phyloP scores from a whole-genome alignment of 2,888 invertebrate genomes.

The Caenorhabditis sp. region DNA sequence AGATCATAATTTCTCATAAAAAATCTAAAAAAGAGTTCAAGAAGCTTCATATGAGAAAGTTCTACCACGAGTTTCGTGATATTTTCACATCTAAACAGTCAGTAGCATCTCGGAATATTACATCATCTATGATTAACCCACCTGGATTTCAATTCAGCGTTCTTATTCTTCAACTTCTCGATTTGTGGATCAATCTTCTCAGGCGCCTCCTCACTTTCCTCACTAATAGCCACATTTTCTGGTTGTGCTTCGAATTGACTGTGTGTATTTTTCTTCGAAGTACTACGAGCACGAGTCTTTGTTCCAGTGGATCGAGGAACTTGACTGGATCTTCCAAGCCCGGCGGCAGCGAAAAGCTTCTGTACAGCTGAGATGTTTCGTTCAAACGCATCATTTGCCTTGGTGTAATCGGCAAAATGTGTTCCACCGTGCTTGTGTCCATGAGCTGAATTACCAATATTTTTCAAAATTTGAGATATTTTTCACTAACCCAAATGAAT shows the following conservation, averaged over 20 bases:
- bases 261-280: constrained; percentile 41
- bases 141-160: constrained; percentile 37
- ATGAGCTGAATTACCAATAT: constrained; percentile 33
- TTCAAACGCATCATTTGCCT: constrained; percentile 53
- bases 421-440: constrained; percentile 52
- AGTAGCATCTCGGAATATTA: too few species aligned
- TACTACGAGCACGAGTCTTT: constrained; percentile 39
- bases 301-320: constrained; percentile 7
- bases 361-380: constrained; percentile 54
- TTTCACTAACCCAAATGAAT: constrained; percentile 49
- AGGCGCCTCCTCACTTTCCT: constrained; percentile 38
- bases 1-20: too few species aligned
- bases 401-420: constrained; percentile 52
- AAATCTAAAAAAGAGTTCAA: too few species aligned
- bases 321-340: constrained; percentile 29
- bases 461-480: too few species aligned
- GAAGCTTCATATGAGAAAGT: too few species aligned
- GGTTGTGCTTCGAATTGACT: constrained; percentile 57
- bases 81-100: too few species aligned
- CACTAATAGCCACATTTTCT: constrained; percentile 51
- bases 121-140: too few species aligned
- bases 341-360: constrained; percentile 52
- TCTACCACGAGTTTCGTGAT: too few species aligned
- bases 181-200: constrained; percentile 27
- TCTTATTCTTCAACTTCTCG: constrained; percentile 34